phyloP scores from a whole-genome alignment of 2,113 vertebrate genomes.

The Neolamprologus ventralis region DNA sequence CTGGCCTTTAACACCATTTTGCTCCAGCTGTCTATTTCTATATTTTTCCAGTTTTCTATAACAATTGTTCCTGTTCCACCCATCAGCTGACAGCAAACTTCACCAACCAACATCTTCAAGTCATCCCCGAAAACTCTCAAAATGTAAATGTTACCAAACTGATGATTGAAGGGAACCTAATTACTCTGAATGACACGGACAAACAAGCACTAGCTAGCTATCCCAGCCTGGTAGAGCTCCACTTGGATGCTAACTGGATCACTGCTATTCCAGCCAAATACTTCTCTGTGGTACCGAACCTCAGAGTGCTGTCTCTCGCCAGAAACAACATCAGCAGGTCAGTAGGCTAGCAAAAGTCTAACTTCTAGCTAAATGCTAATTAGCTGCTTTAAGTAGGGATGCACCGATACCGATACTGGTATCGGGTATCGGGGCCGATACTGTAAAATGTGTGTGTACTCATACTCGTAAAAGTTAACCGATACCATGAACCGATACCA shows the following conservation, averaged over 20 bases:
- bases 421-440: too few relatives aligned
- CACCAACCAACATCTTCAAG: constrained; percentile 40
- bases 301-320: constrained; percentile 72
- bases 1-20: background rate
- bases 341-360: background rate
- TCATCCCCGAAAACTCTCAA: constrained; percentile 36
- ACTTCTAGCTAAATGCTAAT: background rate
- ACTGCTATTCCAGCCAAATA: constrained; percentile 50
- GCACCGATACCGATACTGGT: too few relatives aligned
- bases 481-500: fast-evolving
- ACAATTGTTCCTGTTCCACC: background rate
- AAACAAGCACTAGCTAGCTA: constrained; percentile 58
- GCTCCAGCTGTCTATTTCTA: background rate
- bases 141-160: background rate
- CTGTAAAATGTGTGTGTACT: too few relatives aligned
- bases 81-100: constrained; percentile 2
- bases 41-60: background rate
- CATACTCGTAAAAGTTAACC: too few relatives aligned
- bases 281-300: constrained; percentile 64
- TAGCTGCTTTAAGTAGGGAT: background rate
- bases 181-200: constrained; percentile 42
- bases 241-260: constrained; percentile 70
- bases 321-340: constrained; percentile 68
- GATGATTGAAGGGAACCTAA: background rate
- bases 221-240: constrained; percentile 64